These are phyloP conservation scores for Lophura nycthemera DNA, from an alignment of 2,113 vertebrate genomes.

Conservation along the genomic window DNA sequence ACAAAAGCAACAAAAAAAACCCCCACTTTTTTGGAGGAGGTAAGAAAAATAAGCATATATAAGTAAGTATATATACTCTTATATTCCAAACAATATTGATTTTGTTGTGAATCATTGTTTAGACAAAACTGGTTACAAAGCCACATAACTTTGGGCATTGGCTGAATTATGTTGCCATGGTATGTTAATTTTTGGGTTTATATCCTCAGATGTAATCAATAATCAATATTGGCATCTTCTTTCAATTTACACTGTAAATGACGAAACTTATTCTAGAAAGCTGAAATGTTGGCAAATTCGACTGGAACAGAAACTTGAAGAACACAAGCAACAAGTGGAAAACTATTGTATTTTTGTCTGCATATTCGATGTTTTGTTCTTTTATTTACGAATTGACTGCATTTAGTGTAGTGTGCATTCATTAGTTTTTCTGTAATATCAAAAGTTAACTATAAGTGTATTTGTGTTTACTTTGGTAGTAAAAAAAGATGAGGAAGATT, in stretches of 20 bases:
- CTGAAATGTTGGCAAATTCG: background rate
- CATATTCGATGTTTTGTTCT: background rate
- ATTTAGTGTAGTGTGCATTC: background rate
- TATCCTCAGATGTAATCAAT: background rate
- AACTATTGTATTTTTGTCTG: background rate
- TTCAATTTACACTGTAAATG: background rate
- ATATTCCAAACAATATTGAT: background rate
- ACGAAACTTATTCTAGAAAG: background rate
- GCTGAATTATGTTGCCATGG: background rate
- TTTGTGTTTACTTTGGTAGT: constrained; percentile 76
- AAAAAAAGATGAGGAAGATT: constrained; percentile 86
- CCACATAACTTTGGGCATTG: background rate
- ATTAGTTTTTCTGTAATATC: background rate
- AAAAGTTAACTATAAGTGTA: background rate
- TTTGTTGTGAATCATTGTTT: background rate
- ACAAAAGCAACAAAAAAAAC: too few species aligned
- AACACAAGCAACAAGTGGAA: background rate
- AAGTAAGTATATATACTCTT: background rate
- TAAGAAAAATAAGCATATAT: background rate
- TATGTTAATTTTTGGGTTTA: background rate
- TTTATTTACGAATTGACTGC: background rate
- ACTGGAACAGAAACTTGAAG: background rate
- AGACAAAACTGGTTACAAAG: background rate
- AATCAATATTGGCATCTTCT: background rate
- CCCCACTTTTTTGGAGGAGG: background rate